Base-by-base conservation (phyloP, 2,888 invertebrate genomes). In the Sarcophaga subvicina region DNA sequence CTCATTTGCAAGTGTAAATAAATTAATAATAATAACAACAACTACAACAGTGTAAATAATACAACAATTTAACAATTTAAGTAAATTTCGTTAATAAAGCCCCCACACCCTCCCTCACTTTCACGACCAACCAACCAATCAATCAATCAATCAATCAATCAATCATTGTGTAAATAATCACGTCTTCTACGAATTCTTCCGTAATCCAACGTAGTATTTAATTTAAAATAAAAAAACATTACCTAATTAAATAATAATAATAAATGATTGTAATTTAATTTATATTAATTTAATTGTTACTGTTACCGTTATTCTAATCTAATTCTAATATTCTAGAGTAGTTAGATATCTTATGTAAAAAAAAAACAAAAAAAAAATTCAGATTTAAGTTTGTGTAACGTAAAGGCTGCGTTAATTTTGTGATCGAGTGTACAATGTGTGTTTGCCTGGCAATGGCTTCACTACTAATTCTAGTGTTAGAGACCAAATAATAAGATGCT, bases 121-220 rank as follows among this genome's bases (percentile, higher is more conserved):
- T 45, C 47, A 73, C 78, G 63, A 71, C 20, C 37, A 37, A 37
- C 37, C 37, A 37, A 37, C 37, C 37, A 37, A 37, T 37, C 37
- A 37, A 37, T 37, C 37, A 37, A 37, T 37, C 37, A 37, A 37
- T 37, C 37, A 37, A 37, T 37, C 37, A 37, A 37, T 37, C 37
- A 66, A 45, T 54, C 84, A 85, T 85, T 62, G 71, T 86, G 86
- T 86, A 86, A 72, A 86, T 86, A 83, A 73, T 69, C 77, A 80
- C 77, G 75, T 83, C 67, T 72, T 66, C 66, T 75, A 77, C 20
- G 86, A 80, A 70, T 45, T 79, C 71, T 45, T 82, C 71, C 37
- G 37, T 37, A 37, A 8, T 54, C 17, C 66, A 25, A 80, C 63
- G 73, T 86, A 86, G 83, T 83, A 22, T 84, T 49, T 14, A 54